A percentile compares a stretch with the other conserved stretches of the same genome.
Evolutionary conservation across 2,113 vertebrate genomes (phyloP).

Genomic region (Pao palembangensis): DNA sequence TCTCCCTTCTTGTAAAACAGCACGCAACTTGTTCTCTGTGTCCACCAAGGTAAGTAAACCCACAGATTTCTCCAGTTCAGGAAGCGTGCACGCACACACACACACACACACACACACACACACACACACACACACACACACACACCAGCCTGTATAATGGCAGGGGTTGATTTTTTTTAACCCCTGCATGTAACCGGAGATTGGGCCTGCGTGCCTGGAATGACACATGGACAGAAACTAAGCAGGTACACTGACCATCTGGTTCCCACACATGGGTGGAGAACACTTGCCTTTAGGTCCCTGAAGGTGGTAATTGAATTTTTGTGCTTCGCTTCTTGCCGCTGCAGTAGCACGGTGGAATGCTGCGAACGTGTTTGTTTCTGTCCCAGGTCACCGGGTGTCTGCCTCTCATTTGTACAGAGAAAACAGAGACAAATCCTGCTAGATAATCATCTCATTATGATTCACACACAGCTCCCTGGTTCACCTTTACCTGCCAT

Average conservation of each 20-base stretch:
- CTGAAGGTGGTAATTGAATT: constrained; percentile 22
- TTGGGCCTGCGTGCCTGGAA: constrained; percentile 20
- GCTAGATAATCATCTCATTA: constrained; percentile 32
- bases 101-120: constrained; percentile 25
- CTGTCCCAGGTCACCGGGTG: constrained; percentile 2
- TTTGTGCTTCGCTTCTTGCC: constrained; percentile 13
- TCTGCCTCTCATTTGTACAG: constrained; percentile 21
- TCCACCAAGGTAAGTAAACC: constrained; percentile 54
- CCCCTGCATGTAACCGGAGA: constrained; percentile 44
- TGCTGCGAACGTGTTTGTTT: not conserved
- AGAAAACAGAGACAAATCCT: constrained; percentile 5
- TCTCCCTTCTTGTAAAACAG: constrained; percentile 67
- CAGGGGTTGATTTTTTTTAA: constrained; percentile 27
- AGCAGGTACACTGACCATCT: constrained; percentile 58
- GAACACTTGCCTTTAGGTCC: constrained; percentile 36
- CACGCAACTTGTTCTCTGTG: constrained; percentile 59
- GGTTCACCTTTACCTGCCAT: constrained; percentile 20
- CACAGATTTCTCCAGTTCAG: constrained; percentile 21
- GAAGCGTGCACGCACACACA: constrained; percentile 35
- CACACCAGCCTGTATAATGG: constrained; percentile 28
- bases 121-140: constrained; percentile 23
- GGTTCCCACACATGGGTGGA: constrained; percentile 38
- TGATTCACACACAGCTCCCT: constrained; percentile 20
- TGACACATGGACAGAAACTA: constrained; percentile 30
- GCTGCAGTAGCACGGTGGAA: not conserved